Evolutionary conservation across 2,797 vertebrate species (phyloP).

Genomic region (Hydrophis major): DNA sequence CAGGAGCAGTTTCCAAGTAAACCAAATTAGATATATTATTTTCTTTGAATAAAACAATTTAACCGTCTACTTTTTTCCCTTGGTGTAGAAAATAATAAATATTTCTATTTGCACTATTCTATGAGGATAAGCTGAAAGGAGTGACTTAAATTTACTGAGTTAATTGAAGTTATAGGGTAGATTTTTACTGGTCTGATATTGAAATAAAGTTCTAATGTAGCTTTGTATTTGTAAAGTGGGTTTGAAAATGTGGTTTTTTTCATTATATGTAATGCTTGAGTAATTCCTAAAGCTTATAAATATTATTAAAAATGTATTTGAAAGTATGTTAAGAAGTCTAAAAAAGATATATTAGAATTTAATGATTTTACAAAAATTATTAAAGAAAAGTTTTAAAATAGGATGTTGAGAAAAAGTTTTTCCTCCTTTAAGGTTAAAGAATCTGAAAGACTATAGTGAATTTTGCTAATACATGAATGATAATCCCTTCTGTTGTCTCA

Average conservation of each 20-base stretch:
- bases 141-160: neutral
- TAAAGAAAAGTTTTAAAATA: neutral
- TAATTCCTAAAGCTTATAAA: neutral
- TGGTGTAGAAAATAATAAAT: neutral
- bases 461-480: neutral
- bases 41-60: neutral
- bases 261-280: neutral
- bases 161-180: neutral
- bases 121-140: neutral
- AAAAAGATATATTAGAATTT: neutral
- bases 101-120: neutral
- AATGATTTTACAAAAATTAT: neutral
- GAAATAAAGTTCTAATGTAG: neutral
- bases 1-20: neutral
- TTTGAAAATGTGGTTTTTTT: neutral
- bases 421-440: neutral
- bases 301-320: neutral
- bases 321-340: neutral
- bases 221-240: neutral
- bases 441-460: neutral
- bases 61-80: neutral
- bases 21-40: neutral
- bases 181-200: neutral
- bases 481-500: neutral
- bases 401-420: neutral